Evolutionary conservation across 1,140 invertebrate genomes (phyloP).

Genomic region (Temnothorax nylanderi): DNA sequence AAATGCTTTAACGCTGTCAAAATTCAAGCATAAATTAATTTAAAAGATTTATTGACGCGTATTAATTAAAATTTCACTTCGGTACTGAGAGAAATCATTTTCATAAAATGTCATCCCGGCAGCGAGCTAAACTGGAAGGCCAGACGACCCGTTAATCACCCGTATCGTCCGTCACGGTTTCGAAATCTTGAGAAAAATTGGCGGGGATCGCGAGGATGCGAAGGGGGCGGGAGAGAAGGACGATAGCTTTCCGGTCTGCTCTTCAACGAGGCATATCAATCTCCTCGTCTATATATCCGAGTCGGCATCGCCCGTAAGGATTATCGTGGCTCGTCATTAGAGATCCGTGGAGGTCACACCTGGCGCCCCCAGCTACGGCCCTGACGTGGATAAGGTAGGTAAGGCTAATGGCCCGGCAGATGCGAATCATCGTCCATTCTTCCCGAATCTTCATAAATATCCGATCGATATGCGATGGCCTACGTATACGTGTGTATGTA

Average conservation of each 20-base stretch:
- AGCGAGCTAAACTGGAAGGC: slow-evolving; percentile 5
- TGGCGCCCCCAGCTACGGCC: slow-evolving; percentile 80
- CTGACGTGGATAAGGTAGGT: slow-evolving; percentile 57
- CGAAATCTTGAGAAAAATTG: slow-evolving; percentile 72
- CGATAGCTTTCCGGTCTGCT: slow-evolving; percentile 63
- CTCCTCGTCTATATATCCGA: slow-evolving; percentile 61
- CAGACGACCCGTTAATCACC: slow-evolving; percentile 35
- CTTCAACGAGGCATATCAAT: slow-evolving; percentile 73
- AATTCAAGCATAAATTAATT: slow-evolving; percentile 28
- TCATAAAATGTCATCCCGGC: neutral
- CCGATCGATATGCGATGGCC: slow-evolving; percentile 65
- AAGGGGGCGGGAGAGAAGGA: slow-evolving; percentile 9
- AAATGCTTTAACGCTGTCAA: neutral
- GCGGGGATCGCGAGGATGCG: slow-evolving; percentile 31
- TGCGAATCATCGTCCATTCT: slow-evolving; percentile 81
- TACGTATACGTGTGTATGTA: neutral
- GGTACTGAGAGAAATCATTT: neutral
- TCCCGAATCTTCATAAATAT: slow-evolving; percentile 83
- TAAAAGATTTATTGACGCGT: neutral
- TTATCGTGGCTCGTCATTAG: slow-evolving; percentile 80
- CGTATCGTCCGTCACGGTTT: slow-evolving; percentile 46
- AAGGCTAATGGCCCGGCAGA: slow-evolving; percentile 79
- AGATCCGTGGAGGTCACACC: slow-evolving; percentile 82
- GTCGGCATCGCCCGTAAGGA: slow-evolving; percentile 54
- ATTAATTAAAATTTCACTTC: slow-evolving; percentile 30